Evolutionary conservation across 2,888 invertebrate species (phyloP), one percentile per base, ranked within the genome.

Genomic region (Heliconius erato): DNA sequence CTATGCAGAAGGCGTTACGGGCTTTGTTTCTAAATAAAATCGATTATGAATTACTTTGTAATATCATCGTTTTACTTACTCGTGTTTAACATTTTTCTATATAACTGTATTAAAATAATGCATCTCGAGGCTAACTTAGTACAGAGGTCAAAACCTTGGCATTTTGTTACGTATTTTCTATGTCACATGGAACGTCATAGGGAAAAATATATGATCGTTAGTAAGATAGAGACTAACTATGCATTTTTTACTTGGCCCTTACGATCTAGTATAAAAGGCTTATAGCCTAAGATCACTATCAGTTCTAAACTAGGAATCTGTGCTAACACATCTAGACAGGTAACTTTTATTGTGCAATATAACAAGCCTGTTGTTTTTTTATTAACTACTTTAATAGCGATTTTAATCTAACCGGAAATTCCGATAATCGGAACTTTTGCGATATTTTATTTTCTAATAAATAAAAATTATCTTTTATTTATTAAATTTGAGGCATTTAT

Each of bases 231-330:
- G 40, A 74, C 69, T 83, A 83, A 80, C 44, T 68, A 69, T 65
- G 72, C 19, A 49, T 72, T 78, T 79, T 76, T 72, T 78, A 83
- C 80, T 82, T 76, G 80, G 79, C 54, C 68, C 59, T 74, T 82
- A 28, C 74, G 59, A 96, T 97, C 88, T 91, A 97, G 79, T 85
- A 84, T 84, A 85, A 76, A 82, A 96, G 97, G 89, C 86, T 97
- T 67, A 77, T 77, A 63, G 32, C 49, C 59, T 69, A n/a, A 81
- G 78, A 54, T 54, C 59, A 40, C 44, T 63, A 80, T 84, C 83
- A 85, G 85, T 85, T 67, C 69, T 72, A 54, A 65, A 54, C 32
- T 80, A 40, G 59, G 74, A 82, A 84, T 82, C 84, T 74, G 77
- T 67, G 83, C 72, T 59, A 69, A 72, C 82, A 79, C 72, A 72